phyloP scores from a whole-genome alignment of 2,888 invertebrate genomes.

The Eupeodes luniger region DNA sequence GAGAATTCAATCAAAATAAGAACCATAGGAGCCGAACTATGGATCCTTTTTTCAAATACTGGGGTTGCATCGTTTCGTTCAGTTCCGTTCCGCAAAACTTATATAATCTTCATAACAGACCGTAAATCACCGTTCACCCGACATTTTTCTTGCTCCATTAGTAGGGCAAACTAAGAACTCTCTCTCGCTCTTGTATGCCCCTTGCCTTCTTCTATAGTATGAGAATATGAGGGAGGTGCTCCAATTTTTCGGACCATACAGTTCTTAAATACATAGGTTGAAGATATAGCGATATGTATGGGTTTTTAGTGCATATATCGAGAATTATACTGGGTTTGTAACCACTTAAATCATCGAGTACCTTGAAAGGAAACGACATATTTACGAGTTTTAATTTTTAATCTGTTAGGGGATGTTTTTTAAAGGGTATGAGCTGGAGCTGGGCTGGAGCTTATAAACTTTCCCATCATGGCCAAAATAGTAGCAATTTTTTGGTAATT shows the following conservation, averaged over 20 bases:
- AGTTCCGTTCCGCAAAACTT: constrained; percentile 24
- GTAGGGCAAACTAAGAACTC: constrained; percentile 5
- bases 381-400: constrained; percentile 76
- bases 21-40: constrained; percentile 29
- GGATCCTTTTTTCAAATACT: constrained; percentile 49
- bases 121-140: constrained; percentile 72
- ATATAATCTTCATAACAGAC: constrained; percentile 73
- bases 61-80: constrained; percentile 59
- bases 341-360: constrained; percentile 69
- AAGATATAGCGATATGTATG: background rate
- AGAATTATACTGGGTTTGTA: constrained; percentile 18
- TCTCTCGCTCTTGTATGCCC: too few species aligned
- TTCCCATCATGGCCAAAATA: constrained; percentile 1
- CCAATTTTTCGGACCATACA: constrained; percentile 62
- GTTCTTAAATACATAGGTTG: constrained; percentile 1
- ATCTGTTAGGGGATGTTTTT: constrained; percentile 28
- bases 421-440: background rate
- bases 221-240: constrained; percentile 51
- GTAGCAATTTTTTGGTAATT: constrained; percentile 29
- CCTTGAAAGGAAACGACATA: constrained; percentile 69
- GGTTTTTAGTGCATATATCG: background rate
- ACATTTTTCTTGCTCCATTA: constrained; percentile 64
- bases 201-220: background rate
- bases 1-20: constrained; percentile 74
- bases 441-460: constrained; percentile 12